Evolutionary conservation across 2,113 vertebrate genomes (phyloP).

Genomic region (Myotis yumanensis): DNA sequence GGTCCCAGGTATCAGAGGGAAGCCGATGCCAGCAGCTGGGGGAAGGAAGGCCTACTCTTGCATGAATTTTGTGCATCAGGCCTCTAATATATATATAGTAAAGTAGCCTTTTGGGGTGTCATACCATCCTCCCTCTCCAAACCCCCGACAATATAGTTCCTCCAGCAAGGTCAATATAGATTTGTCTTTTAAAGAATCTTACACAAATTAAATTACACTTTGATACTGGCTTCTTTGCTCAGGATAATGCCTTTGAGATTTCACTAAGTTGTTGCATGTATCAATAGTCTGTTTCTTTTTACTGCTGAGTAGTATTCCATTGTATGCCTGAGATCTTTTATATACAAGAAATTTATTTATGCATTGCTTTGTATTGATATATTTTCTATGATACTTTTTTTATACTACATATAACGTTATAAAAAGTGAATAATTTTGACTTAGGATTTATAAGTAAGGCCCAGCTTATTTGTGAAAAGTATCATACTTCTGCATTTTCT

Average conservation of each 20-base stretch:
- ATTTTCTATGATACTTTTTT: neutral
- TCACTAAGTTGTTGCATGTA: neutral
- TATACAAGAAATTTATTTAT: neutral
- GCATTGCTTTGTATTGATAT: neutral
- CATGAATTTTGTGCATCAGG: too few relatives aligned
- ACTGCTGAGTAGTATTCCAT: neutral
- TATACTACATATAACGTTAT: neutral
- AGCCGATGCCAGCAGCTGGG: too few relatives aligned
- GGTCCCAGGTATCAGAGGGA: too few relatives aligned
- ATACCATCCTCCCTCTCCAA: neutral
- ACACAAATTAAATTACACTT: neutral
- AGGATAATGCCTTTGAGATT: neutral
- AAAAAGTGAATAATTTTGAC: neutral
- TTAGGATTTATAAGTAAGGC: neutral
- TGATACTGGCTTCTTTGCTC: neutral
- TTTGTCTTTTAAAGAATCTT: neutral
- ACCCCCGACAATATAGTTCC: neutral
- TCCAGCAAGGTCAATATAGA: neutral
- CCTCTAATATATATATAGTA: too few relatives aligned
- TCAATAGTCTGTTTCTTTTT: neutral
- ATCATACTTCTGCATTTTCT: neutral
- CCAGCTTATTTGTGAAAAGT: conserved; percentile 10
- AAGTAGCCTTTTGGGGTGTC: too few relatives aligned
- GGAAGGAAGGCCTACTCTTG: too few relatives aligned
- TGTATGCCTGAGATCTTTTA: neutral